A percentile compares a stretch with the other conserved stretches of the same genome.
Evolutionary conservation across 2,888 invertebrate genomes (phyloP).

Genomic region (Amphipoea lucens): DNA sequence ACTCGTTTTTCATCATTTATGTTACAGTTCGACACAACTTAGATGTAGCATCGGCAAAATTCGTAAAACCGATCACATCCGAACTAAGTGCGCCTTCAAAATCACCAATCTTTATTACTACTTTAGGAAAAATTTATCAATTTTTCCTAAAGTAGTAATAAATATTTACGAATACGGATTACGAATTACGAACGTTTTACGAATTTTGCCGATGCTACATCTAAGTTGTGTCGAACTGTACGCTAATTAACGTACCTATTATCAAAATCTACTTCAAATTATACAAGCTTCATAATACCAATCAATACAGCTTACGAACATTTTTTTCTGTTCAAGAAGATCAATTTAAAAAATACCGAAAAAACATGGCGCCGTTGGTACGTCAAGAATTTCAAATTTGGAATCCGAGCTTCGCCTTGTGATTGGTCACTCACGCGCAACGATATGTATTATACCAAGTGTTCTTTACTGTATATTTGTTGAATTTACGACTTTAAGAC

Average conservation of each 20-base stretch:
- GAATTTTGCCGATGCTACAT: too few relatives aligned
- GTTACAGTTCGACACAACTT: too few relatives aligned
- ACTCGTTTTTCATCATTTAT: not conserved
- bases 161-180: too few relatives aligned
- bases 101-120: too few relatives aligned
- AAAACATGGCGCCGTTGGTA: constrained; percentile 77
- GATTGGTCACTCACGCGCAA: constrained; percentile 79
- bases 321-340: constrained; percentile 55
- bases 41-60: too few relatives aligned
- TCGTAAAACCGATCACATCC: too few relatives aligned
- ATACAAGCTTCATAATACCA: constrained; percentile 42
- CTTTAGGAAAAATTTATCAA: too few relatives aligned
- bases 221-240: too few relatives aligned
- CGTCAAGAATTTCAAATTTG: constrained; percentile 80
- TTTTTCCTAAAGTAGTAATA: too few relatives aligned
- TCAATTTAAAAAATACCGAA: constrained; percentile 65
- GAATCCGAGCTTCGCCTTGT: constrained; percentile 74
- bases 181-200: too few relatives aligned
- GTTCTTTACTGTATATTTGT: constrained; percentile 6
- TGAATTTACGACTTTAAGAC: constrained; percentile 55
- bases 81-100: too few relatives aligned
- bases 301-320: constrained; percentile 54
- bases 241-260: constrained; percentile 7
- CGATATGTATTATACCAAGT: constrained; percentile 69
- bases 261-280: constrained; percentile 42